Percentiles rank a stretch among this genome's conserved stretches.
phyloP scores from a whole-genome alignment of 2,113 vertebrate genomes.

The Camelus dromedarius region DNA sequence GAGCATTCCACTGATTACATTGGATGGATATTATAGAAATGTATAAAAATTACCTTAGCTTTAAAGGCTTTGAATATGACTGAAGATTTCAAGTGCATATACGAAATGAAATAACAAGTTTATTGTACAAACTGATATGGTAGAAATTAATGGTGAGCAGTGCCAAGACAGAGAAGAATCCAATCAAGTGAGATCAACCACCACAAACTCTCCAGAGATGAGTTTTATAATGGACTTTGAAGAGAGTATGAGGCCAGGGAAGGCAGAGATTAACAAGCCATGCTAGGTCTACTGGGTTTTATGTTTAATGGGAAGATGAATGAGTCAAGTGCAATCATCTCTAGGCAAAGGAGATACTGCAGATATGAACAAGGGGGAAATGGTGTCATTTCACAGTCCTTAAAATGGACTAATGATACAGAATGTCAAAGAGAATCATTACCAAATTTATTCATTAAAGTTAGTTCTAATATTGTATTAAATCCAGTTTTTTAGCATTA shows the following conservation, averaged over 20 bases:
- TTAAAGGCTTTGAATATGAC: conserved; percentile 31
- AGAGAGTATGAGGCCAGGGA: neutral
- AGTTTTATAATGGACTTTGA: neutral
- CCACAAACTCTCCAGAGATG: neutral
- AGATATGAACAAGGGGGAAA: neutral
- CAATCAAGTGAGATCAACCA: neutral
- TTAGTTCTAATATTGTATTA: conserved; percentile 2
- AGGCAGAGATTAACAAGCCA: conserved; percentile 6
- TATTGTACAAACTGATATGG: neutral
- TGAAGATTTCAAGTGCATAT: neutral
- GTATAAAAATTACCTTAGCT: neutral
- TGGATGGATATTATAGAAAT: neutral
- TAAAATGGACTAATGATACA: neutral
- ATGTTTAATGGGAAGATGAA: neutral
- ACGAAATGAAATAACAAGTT: conserved; percentile 24
- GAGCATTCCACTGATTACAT: neutral
- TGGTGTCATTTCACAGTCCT: neutral
- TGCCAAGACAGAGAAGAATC: neutral
- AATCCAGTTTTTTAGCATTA: neutral
- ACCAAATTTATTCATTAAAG: neutral
- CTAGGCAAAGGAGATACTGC: neutral
- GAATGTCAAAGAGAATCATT: neutral
- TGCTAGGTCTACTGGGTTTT: neutral
- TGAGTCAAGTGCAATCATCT: neutral
- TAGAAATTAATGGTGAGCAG: neutral